Conservation (phyloP, 2,113 vertebrate genomes). For the Larimichthys polyactis region DNA sequence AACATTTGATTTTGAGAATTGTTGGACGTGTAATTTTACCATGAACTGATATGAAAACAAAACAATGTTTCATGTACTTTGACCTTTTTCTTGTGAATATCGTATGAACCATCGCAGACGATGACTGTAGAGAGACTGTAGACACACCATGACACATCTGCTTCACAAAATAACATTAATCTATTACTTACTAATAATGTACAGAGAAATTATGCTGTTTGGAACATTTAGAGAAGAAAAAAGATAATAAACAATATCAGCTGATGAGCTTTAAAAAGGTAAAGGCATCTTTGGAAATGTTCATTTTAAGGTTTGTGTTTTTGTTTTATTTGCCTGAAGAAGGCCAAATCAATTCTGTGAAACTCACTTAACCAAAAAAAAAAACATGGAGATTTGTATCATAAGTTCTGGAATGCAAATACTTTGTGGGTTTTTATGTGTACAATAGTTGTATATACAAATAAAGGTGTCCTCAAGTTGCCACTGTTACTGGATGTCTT, state of each 20-base stretch:
- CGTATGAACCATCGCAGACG: constrained; percentile 44
- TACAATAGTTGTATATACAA: constrained; percentile 82
- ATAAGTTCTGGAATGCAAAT: constrained; percentile 78
- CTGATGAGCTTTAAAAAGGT: constrained; percentile 66
- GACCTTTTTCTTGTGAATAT: constrained; percentile 60
- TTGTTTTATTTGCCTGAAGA: constrained; percentile 73
- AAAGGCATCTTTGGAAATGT: constrained; percentile 65
- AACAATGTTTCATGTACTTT: constrained; percentile 39
- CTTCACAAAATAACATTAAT: constrained; percentile 58
- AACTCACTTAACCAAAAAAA: constrained; percentile 82
- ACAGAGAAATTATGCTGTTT: constrained; percentile 74
- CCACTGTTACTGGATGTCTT: constrained; percentile 42
- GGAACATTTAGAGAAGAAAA: constrained; percentile 60
- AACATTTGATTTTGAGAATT: constrained; percentile 34
- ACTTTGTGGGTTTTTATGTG: constrained; percentile 79
- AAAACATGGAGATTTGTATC: constrained; percentile 70
- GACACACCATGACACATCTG: constrained; percentile 57
- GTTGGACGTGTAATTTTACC: constrained; percentile 35
- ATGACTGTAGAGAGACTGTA: constrained; percentile 66
- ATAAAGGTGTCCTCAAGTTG: constrained; percentile 79
- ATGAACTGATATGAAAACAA: constrained; percentile 36
- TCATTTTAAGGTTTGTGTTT: constrained; percentile 75
- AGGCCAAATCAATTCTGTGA: constrained; percentile 77
- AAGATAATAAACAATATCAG: constrained; percentile 48
- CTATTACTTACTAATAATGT: constrained; percentile 79